Percentiles rank a stretch among this genome's conserved stretches.
Conservation (phyloP, 2,888 invertebrate genomes). For the Callimorpha dominula region DNA sequence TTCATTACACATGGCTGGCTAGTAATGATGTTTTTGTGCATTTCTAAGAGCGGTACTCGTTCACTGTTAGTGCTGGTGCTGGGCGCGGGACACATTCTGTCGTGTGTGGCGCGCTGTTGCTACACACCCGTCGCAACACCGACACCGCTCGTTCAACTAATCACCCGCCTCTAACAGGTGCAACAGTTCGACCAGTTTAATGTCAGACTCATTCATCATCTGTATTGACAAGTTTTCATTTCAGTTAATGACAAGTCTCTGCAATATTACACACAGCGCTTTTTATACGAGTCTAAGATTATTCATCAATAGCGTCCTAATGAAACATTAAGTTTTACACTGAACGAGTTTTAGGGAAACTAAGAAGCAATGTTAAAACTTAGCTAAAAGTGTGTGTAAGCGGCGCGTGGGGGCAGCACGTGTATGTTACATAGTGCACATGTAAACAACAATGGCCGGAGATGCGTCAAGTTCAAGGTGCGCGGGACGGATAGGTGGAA, state of each 20-base stretch:
- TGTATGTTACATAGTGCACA: conserved; percentile 10
- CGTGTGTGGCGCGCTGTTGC: background rate
- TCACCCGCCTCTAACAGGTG: background rate
- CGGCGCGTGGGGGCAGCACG: background rate
- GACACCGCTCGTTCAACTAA: background rate
- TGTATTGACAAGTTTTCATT: background rate
- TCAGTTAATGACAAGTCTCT: background rate
- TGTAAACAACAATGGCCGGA: conserved; percentile 28
- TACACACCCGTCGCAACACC: background rate
- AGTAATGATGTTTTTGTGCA: background rate
- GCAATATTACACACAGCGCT: background rate
- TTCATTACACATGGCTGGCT: background rate
- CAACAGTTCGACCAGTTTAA: background rate
- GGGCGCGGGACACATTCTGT: background rate
- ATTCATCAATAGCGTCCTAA: background rate
- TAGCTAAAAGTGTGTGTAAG: background rate
- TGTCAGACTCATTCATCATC: conserved; percentile 6
- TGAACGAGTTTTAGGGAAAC: background rate
- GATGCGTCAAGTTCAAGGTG: conserved; percentile 49
- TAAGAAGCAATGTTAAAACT: background rate
- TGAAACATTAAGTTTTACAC: background rate
- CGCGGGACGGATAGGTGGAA: background rate
- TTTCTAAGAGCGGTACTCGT: background rate
- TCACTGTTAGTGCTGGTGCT: background rate
- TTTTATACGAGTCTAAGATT: background rate